A percentile compares a stretch with the other conserved stretches of the same genome.
phyloP scores from a whole-genome alignment of 1,140 invertebrate genomes.

The Trigoniulus corallinus region DNA sequence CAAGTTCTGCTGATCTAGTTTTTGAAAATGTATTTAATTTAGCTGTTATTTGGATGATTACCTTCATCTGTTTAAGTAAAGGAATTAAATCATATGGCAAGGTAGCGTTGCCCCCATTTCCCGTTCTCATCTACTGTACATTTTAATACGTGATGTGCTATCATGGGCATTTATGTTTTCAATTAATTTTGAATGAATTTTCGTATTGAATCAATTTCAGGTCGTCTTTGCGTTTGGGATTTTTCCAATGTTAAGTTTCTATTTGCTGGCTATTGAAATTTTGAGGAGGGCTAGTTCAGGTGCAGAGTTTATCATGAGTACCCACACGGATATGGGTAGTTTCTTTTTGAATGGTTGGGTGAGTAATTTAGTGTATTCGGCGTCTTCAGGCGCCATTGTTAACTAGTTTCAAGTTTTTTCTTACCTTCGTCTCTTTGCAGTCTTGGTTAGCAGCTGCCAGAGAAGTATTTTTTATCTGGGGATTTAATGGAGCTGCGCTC shows the following conservation, averaged over 20 bases:
- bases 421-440: conserved; percentile 31
- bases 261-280: conserved; percentile 11
- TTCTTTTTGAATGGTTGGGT: conserved; percentile 1
- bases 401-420: background rate
- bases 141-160: no score
- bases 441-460: conserved; percentile 73
- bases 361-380: background rate
- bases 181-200: no score
- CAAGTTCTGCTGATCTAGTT: conserved; percentile 41
- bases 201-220: conserved; percentile 7
- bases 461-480: conserved; percentile 79
- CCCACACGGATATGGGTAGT: conserved; percentile 1
- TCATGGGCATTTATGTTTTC: no score
- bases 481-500: conserved; percentile 61
- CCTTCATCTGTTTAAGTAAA: conserved; percentile 76
- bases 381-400: background rate
- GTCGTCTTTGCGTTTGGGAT: conserved; percentile 13
- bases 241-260: conserved; percentile 12
- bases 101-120: conserved; percentile 10
- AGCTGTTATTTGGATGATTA: conserved; percentile 74
- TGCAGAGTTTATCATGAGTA: conserved; percentile 4
- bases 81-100: conserved; percentile 26
- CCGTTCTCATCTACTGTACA: no score
- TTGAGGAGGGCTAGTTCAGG: background rate
- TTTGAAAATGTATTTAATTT: conserved; percentile 79